Evolutionary conservation across 2,888 invertebrate species (phyloP).

Genomic region (Temnothorax unifasciatus): DNA sequence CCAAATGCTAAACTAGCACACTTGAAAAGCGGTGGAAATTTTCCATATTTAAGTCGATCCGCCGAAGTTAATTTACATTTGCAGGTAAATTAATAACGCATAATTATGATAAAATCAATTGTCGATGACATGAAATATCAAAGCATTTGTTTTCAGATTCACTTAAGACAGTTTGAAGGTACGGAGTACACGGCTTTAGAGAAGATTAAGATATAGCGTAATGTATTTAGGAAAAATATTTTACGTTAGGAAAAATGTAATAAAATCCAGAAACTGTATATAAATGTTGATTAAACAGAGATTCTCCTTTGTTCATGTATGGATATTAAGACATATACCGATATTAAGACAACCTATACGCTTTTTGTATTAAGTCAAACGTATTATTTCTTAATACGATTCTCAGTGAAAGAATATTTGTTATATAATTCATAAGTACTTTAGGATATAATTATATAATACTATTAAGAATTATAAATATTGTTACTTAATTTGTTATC

Average conservation of each 20-base stretch:
- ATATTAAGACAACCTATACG: neutral
- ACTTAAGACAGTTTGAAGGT: conserved; percentile 91
- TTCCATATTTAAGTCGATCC: conserved; percentile 95
- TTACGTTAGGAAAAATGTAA: conserved; percentile 16
- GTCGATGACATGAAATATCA: neutral
- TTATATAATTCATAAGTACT: conserved; percentile 5
- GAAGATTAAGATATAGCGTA: conserved; percentile 66
- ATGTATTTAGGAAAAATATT: neutral
- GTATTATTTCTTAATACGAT: conserved; percentile 18
- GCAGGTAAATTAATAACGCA: conserved; percentile 88
- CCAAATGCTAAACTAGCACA: conserved; percentile 95
- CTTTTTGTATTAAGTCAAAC: neutral
- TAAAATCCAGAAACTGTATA: neutral
- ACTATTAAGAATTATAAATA: neutral
- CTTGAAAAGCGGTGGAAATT: conserved; percentile 95
- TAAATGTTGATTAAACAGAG: conserved; percentile 27
- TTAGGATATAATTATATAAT: neutral
- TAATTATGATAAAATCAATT: neutral
- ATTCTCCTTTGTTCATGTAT: neutral
- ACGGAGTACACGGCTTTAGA: conserved; percentile 89
- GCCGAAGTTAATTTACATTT: conserved; percentile 96
- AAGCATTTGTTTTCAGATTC: conserved; percentile 88
- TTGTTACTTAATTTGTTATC: neutral
- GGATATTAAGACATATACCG: neutral
- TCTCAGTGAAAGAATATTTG: neutral